These are phyloP conservation scores for Hirtodrosophila duncani DNA, from an alignment of 2,888 invertebrate genomes.

Conservation along the genomic window DNA sequence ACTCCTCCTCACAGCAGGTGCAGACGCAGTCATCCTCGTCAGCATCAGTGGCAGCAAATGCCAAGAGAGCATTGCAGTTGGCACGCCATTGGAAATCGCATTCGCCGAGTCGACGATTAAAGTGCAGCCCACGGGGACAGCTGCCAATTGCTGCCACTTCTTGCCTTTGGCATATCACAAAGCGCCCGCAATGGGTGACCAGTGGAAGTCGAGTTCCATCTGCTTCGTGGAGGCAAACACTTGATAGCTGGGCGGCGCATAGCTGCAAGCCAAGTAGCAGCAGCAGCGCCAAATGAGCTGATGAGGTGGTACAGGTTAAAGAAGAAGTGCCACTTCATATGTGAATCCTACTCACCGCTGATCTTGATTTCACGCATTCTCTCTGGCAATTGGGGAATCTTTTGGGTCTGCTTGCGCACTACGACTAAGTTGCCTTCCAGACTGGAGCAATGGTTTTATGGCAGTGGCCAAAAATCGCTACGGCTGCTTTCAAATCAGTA, in stretches of 20 bases:
- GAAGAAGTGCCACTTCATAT: neutral
- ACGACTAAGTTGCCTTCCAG: constrained; percentile 30
- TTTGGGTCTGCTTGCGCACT: constrained; percentile 18
- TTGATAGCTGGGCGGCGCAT: constrained; percentile 7
- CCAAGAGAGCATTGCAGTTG: constrained; percentile 33
- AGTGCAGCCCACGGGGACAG: constrained; percentile 58
- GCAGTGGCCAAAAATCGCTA: constrained; percentile 18
- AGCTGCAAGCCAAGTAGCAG: constrained; percentile 15
- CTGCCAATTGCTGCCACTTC: constrained; percentile 33
- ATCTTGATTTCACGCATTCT: constrained; percentile 21
- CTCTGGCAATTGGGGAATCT: constrained; percentile 6
- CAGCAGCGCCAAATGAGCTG: constrained; percentile 11
- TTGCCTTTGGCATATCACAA: constrained; percentile 52
- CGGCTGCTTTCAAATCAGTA: constrained; percentile 40
- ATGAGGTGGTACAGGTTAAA: neutral
- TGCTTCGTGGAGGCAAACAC: constrained; percentile 48
- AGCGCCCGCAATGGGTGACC: constrained; percentile 54
- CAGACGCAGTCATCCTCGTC: constrained; percentile 34
- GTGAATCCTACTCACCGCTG: constrained; percentile 23
- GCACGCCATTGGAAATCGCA: constrained; percentile 63
- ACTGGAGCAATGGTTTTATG: constrained; percentile 41
- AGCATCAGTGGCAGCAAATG: constrained; percentile 23
- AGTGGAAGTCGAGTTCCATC: constrained; percentile 53
- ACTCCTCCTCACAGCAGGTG: constrained; percentile 48
- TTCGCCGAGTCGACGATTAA: constrained; percentile 50